Base-by-base conservation (phyloP, 2,888 invertebrate genomes). In the Mesodorylaimus sp. region DNA sequence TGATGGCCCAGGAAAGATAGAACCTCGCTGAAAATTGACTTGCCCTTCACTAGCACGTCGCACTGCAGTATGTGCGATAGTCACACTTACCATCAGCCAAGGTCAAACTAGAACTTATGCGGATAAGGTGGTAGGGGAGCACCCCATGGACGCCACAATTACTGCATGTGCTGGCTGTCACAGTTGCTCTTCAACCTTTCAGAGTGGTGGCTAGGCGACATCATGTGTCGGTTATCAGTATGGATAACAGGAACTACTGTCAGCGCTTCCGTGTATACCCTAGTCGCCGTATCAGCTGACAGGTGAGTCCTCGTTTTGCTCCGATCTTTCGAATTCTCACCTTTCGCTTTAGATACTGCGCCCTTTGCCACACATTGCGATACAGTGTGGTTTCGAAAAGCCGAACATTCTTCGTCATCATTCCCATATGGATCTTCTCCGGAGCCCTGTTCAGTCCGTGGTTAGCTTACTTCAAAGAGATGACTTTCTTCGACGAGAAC, bases 221-320 rank as follows among this genome's bases (percentile, higher is more conserved):
- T 60, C 28, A 56, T 61, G 39, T 65, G 65, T 53, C 60, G 61
- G 44, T 49, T 63, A 48, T 61, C 64, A 16, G 60, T 61, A 1
- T 65, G 64, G 59, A 55, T 64, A 5, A 65, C 61, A 47, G 59
- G 60, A n/a, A 58, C 61, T 3, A 63, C 64, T 10, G 60, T 62
- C 1, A 60, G 63, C 50, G 59, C 65, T 25, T 63, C 64, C 21
- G 60, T 65, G 13, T 65, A 62, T 55, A 65, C 65, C 7, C 54
- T 65, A 26, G 65, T 65, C 1, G 63, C 62, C 1, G 65, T 64
- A 1, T 63, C 63, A 1, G 60, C 59, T n/a, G 63, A 63, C 48
- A 52, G 62, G 52, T 53, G 16, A 32, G 16, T 32, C 16, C 10
- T 10, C 10, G 16, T 32, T 32, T 16, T 32, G 16, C 10, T 10